Base-by-base conservation (phyloP, 2,113 vertebrate genomes). In the Eulacestoma nigropectus region DNA sequence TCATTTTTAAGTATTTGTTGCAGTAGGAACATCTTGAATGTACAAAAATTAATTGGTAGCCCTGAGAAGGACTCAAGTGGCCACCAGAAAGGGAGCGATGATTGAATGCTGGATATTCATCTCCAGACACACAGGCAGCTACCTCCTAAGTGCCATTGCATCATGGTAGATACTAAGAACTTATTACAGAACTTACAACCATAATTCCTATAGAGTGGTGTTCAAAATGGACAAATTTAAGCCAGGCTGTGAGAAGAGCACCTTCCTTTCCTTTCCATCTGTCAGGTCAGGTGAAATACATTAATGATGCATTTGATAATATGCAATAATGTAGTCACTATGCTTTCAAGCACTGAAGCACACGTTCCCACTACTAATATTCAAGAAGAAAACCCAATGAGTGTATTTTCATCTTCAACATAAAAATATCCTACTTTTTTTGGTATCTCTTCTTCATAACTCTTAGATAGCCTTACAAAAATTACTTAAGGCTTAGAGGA, bases 311-410 rank as follows among this genome's bases (percentile, higher is more conserved):
- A 35, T 76, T 83, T 86, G 57, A 73, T 88, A 82, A 65, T 19
- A 20, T 16, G 57, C 7, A 8, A 83, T 85, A 60, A 52, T 49
- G 84, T 18, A 74, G 17, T 65, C 32, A 37, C 27, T 84, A 32
- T 7, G 5, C 50, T 91, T 94, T 53, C 59, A 84, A 74, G 42
- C 29, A 19, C 47, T 39, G 55, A 93, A 41, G 47, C 23, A 59
- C 68, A 47, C 0, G 0, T 44, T 81, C 29, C 49, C 1, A 0
- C n/a, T 81, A n/a, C 32, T 33, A 70, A 56, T n/a, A 74, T 37
- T 39, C 20, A 80, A 73, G 25, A 44, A 72, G 63, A 87, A 47
- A 84, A 84, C 7, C 21, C 75, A 11, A 25, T 78, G 26, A 75
- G 53, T 33, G 15, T 29, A 18, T 76, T 85, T 94, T 85, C 37